These are phyloP conservation scores for Acanthacorydalis orientalis DNA, from an alignment of 2,888 invertebrate species.

Conservation along the genomic window DNA sequence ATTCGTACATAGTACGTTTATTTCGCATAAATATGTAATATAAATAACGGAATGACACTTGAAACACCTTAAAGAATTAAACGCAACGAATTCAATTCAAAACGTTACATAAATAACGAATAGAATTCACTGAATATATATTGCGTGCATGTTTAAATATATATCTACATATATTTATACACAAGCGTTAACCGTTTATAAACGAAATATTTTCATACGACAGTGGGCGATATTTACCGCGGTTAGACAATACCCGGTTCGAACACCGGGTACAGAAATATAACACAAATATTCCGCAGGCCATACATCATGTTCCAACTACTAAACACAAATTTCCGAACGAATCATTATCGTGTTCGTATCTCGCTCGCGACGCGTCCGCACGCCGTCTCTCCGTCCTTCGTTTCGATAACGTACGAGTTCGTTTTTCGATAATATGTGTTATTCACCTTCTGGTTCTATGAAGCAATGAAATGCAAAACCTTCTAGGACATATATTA, in stretches of 20 bases:
- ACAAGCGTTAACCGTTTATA: too few relatives aligned
- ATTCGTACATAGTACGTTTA: too few relatives aligned
- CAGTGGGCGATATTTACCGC: neutral
- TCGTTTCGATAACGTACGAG: neutral
- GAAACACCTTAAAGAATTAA: too few relatives aligned
- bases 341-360: neutral
- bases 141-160: too few relatives aligned
- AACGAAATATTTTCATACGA: neutral
- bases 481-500: neutral
- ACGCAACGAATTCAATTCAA: too few relatives aligned
- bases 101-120: too few relatives aligned
- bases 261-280: neutral
- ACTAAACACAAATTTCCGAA: neutral
- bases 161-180: too few relatives aligned
- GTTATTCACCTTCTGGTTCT: neutral
- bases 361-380: neutral
- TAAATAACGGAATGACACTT: too few relatives aligned
- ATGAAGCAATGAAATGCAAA: slow-evolving; percentile 1
- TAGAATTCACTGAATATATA: too few relatives aligned
- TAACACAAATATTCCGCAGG: neutral
- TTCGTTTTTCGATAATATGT: too few relatives aligned
- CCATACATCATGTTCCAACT: neutral
- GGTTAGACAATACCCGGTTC: neutral
- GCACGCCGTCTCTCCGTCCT: neutral
- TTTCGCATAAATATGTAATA: too few relatives aligned